Percentiles rank a stretch among this genome's conserved stretches.
Evolutionary conservation across 2,797 vertebrate species (phyloP).

Genomic region (Dendrocincla fuliginosa): DNA sequence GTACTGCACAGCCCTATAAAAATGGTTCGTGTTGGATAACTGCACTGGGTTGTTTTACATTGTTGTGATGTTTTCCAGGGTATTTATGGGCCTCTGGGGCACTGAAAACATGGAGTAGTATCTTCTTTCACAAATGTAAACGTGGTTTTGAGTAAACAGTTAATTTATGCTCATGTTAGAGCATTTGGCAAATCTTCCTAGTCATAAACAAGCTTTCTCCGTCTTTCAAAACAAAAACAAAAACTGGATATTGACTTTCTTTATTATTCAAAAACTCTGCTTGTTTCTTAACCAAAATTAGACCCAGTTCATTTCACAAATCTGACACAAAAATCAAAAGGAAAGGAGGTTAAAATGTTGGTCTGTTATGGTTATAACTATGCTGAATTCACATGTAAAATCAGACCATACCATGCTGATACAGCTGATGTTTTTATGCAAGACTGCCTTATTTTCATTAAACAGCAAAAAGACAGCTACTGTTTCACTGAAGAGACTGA

Average conservation of each 20-base stretch:
- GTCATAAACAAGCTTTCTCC: neutral
- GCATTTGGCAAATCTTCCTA: slow-evolving; percentile 5
- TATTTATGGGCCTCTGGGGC: slow-evolving; percentile 37
- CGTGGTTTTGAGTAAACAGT: slow-evolving; percentile 28
- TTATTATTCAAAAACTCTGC: neutral
- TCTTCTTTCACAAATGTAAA: slow-evolving; percentile 48
- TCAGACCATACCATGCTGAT: neutral
- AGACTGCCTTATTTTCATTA: slow-evolving; percentile 26
- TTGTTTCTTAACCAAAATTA: neutral
- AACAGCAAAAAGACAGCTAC: slow-evolving; percentile 40
- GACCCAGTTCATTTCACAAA: neutral
- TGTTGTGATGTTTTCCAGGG: slow-evolving; percentile 21
- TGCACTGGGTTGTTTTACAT: neutral
- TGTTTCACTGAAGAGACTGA: slow-evolving; percentile 49
- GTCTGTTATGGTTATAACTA: neutral
- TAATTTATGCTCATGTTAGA: slow-evolving; percentile 34
- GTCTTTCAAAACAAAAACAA: slow-evolving; percentile 20
- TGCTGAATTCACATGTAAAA: neutral
- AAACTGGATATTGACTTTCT: neutral
- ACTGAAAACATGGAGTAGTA: slow-evolving; percentile 33
- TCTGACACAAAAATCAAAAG: neutral
- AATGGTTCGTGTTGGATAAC: neutral
- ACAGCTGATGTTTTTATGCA: slow-evolving; percentile 11
- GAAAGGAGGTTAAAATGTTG: neutral
- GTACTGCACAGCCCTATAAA: neutral